Evolutionary conservation across 1,140 invertebrate species (phyloP).

Genomic region (Hesperophylax magnus): DNA sequence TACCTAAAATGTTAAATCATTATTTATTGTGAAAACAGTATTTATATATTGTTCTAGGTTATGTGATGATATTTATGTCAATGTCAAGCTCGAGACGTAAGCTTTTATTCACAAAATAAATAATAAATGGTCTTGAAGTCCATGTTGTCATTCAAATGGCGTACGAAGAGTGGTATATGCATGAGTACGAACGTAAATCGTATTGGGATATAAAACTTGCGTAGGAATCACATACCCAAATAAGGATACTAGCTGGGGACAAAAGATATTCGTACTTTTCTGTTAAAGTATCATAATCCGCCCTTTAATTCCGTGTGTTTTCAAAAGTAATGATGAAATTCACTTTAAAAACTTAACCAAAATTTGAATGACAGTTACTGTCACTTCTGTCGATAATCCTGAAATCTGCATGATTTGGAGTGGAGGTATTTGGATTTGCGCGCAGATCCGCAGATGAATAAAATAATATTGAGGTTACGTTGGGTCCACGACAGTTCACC

Average conservation of each 20-base stretch:
- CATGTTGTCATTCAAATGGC: conserved; percentile 11
- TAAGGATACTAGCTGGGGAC: conserved; percentile 27
- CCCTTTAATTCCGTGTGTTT: background rate
- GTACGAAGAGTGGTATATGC: too few species aligned
- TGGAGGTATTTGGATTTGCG: background rate
- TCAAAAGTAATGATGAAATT: background rate
- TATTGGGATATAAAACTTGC: conserved; percentile 18
- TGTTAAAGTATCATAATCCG: conserved; percentile 10
- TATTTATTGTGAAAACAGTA: too few species aligned
- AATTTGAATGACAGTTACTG: conserved; percentile 23
- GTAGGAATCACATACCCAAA: conserved; percentile 39
- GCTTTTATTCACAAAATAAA: background rate
- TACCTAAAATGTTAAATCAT: too few species aligned
- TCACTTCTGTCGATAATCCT: conserved; percentile 44
- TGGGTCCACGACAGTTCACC: background rate
- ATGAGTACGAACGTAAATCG: background rate
- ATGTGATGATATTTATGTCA: background rate
- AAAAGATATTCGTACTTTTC: conserved; percentile 1
- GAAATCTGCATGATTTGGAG: conserved; percentile 39
- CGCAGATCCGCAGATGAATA: background rate
- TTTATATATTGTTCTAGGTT: too few species aligned
- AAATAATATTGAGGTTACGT: conserved; percentile 9
- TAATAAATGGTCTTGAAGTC: background rate
- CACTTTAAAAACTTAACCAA: conserved; percentile 1
- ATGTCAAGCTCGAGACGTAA: background rate